Conservation (phyloP, 2,797 vertebrate genomes). For the Phrynocephalus guinanensis region DNA sequence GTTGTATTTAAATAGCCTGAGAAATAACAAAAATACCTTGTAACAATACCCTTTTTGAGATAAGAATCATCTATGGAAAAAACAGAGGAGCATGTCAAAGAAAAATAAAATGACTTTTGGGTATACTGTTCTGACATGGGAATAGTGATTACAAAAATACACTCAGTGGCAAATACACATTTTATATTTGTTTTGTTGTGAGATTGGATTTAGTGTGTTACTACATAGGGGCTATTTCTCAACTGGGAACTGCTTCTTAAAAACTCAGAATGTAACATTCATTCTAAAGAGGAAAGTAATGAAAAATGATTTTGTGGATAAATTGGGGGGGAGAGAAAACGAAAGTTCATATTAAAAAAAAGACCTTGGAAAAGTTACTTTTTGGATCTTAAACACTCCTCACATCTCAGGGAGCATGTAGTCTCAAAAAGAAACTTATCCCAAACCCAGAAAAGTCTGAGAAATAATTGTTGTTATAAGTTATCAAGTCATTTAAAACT, state of each 20-base stretch:
- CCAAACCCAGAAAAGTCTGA: no score
- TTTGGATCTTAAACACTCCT: no score
- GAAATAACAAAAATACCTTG: neutral
- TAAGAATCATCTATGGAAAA: neutral
- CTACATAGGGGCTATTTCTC: neutral
- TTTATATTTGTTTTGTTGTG: neutral
- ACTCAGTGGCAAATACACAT: neutral
- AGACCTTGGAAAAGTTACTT: no score
- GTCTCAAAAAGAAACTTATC: no score
- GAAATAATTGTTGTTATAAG: neutral
- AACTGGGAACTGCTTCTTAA: neutral
- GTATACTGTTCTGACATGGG: neutral
- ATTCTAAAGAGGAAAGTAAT: neutral
- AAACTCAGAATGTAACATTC: neutral
- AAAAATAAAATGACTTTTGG: neutral
- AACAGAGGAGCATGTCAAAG: neutral
- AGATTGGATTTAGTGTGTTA: slow-evolving; percentile 1
- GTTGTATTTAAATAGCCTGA: slow-evolving; percentile 27
- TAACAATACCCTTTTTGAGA: neutral
- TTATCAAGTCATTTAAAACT: neutral
- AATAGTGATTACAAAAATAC: neutral
- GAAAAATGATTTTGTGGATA: neutral
- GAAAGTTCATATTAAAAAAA: neutral
- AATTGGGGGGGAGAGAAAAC: neutral
- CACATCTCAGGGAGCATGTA: no score